phyloP scores from a whole-genome alignment of 1,140 invertebrate species.

The Protaetia brevitarsis region DNA sequence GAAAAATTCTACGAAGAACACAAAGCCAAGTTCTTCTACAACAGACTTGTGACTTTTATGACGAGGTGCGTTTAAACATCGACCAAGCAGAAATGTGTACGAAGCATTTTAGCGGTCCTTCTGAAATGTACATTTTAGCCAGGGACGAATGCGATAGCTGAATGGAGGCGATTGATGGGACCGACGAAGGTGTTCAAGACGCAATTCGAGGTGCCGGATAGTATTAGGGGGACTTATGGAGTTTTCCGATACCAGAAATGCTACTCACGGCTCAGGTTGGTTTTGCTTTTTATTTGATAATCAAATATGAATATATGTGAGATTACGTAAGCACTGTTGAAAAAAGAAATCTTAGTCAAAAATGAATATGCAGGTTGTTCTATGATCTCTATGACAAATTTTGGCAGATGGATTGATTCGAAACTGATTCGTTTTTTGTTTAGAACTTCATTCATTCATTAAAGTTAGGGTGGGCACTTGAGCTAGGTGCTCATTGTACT shows the following conservation, averaged over 20 bases:
- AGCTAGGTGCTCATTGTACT: too few species aligned
- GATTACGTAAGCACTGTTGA: too few species aligned
- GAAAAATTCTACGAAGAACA: constrained; percentile 82
- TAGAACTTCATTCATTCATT: too few species aligned
- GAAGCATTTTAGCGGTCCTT: constrained; percentile 59
- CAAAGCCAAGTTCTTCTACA: constrained; percentile 81
- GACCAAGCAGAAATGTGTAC: constrained; percentile 15
- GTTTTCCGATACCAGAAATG: constrained; percentile 88
- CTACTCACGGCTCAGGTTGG: constrained; percentile 88
- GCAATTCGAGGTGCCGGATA: constrained; percentile 71
- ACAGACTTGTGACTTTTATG: constrained; percentile 84
- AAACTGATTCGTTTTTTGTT: too few species aligned
- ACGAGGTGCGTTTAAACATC: constrained; percentile 58
- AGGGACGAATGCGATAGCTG: constrained; percentile 68
- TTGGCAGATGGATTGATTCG: too few species aligned
- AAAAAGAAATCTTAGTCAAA: too few species aligned
- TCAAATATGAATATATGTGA: too few species aligned
- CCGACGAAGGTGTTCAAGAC: constrained; percentile 83
- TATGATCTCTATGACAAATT: too few species aligned
- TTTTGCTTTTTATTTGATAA: too few species aligned
- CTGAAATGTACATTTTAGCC: constrained; percentile 74
- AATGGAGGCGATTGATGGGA: constrained; percentile 82
- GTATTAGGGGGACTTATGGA: constrained; percentile 80
- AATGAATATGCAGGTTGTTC: too few species aligned
- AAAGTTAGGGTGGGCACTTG: too few species aligned